Evolutionary conservation across 2,113 vertebrate species (phyloP).

Genomic region (Pampusana beccarii): DNA sequence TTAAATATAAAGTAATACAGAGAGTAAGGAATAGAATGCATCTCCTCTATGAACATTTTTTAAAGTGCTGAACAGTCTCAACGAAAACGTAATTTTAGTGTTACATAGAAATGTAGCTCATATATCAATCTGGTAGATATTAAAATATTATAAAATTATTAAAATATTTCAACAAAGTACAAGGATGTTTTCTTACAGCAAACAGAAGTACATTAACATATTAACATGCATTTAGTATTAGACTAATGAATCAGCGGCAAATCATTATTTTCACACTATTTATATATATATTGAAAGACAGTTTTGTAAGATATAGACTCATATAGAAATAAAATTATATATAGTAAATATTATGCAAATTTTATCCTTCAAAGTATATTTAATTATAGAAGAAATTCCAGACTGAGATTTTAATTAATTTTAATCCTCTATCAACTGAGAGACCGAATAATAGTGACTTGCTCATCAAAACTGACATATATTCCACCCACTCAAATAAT

Average conservation of each 20-base stretch:
- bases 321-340: not conserved
- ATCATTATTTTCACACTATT: not conserved
- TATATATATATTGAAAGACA: not conserved
- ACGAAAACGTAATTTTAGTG: not conserved
- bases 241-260: not conserved
- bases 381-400: not conserved
- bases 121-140: not conserved
- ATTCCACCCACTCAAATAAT: not conserved
- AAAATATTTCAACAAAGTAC: not conserved
- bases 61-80: not conserved
- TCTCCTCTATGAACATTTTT: not conserved
- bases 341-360: not conserved
- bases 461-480: not conserved
- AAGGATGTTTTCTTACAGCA: not conserved
- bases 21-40: not conserved
- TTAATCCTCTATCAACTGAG: not conserved
- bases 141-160: not conserved
- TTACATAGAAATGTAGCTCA: not conserved
- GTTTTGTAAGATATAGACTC: not conserved
- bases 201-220: not conserved
- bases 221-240: not conserved
- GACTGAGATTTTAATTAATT: not conserved
- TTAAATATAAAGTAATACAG: not conserved
- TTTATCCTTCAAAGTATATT: not conserved
- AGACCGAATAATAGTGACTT: not conserved